Percentiles rank a stretch among this genome's conserved stretches.
Conservation (phyloP, 2,113 vertebrate genomes). For the Ascaphus truei region DNA sequence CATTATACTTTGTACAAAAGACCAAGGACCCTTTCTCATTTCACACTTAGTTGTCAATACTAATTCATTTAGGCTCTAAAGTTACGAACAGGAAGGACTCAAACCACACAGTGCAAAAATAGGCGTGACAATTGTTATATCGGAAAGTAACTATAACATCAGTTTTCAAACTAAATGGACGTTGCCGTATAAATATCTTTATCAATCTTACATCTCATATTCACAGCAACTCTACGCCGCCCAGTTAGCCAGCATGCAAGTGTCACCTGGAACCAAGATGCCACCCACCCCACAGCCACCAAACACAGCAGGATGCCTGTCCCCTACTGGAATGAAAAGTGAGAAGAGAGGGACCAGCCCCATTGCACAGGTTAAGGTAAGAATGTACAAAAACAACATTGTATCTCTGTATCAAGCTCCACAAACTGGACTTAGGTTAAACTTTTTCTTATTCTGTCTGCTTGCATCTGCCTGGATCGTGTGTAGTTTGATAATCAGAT, state of each 20-base stretch:
- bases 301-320: conserved; percentile 84
- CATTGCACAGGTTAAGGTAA: conserved; percentile 93
- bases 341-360: conserved; percentile 97
- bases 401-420: too few relatives aligned
- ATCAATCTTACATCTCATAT: conserved; percentile 19
- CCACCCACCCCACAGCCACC: conserved; percentile 87
- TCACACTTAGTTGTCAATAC: too few relatives aligned
- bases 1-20: too few relatives aligned
- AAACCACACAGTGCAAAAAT: conserved; percentile 16
- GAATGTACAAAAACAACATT: too few relatives aligned
- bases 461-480: too few relatives aligned
- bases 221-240: conserved; percentile 96
- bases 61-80: background rate
- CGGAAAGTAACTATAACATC: background rate
- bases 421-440: too few relatives aligned
- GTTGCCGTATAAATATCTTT: background rate
- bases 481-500: too few relatives aligned
- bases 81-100: background rate
- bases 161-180: background rate
- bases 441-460: too few relatives aligned
- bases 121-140: background rate
- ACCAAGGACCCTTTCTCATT: too few relatives aligned
- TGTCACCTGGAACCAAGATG: conserved; percentile 98
- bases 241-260: conserved; percentile 98
- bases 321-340: conserved; percentile 93